Evolutionary conservation across 2,888 invertebrate genomes (phyloP).

Genomic region (Diabrotica balteata): DNA sequence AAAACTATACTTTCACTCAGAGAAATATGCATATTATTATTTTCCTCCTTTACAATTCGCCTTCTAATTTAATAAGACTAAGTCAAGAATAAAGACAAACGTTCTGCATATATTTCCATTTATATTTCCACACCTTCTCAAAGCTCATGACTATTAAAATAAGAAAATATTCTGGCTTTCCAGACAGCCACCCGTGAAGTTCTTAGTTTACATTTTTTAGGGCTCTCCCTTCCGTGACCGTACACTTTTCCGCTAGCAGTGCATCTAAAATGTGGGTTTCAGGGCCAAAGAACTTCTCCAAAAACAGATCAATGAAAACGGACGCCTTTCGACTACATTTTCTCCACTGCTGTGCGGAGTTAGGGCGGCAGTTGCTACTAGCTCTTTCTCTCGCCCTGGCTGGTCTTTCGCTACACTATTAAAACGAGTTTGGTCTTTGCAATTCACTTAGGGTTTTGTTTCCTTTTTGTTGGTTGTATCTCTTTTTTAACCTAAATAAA

Average conservation of each 20-base stretch:
- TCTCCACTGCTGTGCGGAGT: conserved; percentile 2
- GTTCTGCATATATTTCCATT: not conserved
- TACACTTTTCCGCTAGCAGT: conserved; percentile 2
- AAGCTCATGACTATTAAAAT: not conserved
- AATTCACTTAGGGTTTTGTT: no score
- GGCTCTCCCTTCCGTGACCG: not conserved
- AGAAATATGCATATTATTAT: no score
- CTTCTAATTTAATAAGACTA: no score
- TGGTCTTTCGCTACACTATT: conserved; percentile 1
- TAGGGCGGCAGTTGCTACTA: not conserved
- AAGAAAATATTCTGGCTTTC: not conserved
- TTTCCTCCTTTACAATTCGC: no score
- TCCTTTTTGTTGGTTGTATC: no score
- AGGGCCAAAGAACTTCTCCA: conserved; percentile 21
- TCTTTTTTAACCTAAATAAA: no score
- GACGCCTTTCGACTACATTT: conserved; percentile 10
- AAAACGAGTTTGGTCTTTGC: not conserved
- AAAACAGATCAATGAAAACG: conserved; percentile 32
- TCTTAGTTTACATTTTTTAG: conserved; percentile 1
- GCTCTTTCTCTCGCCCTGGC: conserved; percentile 1
- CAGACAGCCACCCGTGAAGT: not conserved
- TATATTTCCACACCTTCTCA: not conserved
- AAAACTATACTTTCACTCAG: no score
- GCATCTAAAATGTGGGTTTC: conserved; percentile 23
- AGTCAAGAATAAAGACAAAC: no score